phyloP scores from a whole-genome alignment of 2,797 vertebrate species.

The Protosalanx chinensis region DNA sequence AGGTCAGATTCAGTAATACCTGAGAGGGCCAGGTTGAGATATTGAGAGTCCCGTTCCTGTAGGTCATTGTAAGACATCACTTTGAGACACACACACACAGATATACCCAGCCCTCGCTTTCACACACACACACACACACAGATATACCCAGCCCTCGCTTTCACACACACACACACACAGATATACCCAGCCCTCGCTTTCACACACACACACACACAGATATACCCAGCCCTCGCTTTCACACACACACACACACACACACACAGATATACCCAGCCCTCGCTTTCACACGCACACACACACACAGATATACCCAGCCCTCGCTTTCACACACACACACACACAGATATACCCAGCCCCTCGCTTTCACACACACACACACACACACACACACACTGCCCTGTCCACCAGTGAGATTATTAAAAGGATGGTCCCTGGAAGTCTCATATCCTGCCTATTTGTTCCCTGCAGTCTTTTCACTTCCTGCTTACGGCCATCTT shows the following conservation, averaged over 20 bases:
- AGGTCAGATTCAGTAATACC: slow-evolving; percentile 11
- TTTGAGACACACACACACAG: neutral
- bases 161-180: neutral
- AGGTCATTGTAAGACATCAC: neutral
- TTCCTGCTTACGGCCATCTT: slow-evolving; percentile 36
- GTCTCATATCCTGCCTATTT: slow-evolving; percentile 43
- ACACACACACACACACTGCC: neutral
- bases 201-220: neutral
- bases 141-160: too few species aligned
- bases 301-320: too few species aligned
- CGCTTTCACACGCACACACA: neutral
- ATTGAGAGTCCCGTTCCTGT: neutral
- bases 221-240: neutral
- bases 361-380: neutral
- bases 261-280: neutral
- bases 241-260: neutral
- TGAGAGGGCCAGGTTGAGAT: neutral
- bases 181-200: neutral
- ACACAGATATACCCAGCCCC: neutral
- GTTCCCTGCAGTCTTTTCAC: slow-evolving; percentile 36
- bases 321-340: neutral
- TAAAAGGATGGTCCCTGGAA: slow-evolving; percentile 41
- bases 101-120: neutral
- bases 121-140: neutral
- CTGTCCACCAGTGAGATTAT: slow-evolving; percentile 29